Percentiles rank a stretch among this genome's conserved stretches.
Evolutionary conservation across 2,113 vertebrate species (phyloP).

Genomic region (Pterocles gutturalis): DNA sequence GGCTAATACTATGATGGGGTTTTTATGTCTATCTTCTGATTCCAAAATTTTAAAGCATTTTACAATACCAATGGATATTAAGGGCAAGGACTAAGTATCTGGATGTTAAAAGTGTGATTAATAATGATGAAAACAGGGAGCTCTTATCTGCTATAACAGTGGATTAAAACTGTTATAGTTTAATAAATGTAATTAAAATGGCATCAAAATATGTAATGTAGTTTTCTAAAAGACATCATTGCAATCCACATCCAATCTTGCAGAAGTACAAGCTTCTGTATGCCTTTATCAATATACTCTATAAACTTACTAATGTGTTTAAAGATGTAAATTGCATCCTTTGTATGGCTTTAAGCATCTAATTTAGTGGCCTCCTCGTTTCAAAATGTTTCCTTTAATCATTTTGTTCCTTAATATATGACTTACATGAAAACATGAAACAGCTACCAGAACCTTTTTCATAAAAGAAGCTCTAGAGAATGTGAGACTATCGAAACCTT

Average conservation of each 20-base stretch:
- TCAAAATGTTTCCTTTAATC: background rate
- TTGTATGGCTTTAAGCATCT: background rate
- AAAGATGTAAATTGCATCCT: background rate
- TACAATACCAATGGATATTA: background rate
- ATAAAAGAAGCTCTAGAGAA: background rate
- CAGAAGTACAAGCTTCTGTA: background rate
- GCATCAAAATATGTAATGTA: background rate
- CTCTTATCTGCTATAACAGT: background rate
- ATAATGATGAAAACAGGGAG: background rate
- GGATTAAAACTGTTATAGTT: background rate
- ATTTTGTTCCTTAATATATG: background rate
- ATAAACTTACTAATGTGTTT: background rate
- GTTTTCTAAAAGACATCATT: background rate
- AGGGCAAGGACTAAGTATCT: background rate
- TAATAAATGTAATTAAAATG: background rate
- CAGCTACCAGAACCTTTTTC: background rate
- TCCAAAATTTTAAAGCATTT: background rate
- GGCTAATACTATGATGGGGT: background rate
- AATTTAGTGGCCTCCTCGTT: background rate
- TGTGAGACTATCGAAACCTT: background rate
- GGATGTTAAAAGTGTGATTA: background rate
- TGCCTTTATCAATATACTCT: background rate
- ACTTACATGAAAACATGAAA: too few relatives aligned
- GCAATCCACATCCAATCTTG: background rate
- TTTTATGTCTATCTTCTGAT: constrained; percentile 55